Evolutionary conservation across 2,797 vertebrate species (phyloP), one percentile per base, ranked within the genome.

Genomic region (Borostomias antarcticus): DNA sequence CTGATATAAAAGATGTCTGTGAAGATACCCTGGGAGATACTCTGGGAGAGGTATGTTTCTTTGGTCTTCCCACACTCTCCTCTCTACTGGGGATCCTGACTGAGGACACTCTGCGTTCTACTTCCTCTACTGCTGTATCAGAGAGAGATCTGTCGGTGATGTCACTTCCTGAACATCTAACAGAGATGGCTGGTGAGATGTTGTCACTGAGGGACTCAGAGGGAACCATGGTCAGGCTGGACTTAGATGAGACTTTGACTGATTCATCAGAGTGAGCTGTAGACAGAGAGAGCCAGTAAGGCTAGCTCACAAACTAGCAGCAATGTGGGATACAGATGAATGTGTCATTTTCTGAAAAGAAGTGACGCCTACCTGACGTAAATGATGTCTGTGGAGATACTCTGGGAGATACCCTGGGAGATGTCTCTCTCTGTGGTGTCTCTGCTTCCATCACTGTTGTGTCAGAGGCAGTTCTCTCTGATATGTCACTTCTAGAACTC

Each of bases 371-470:
- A 23, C 45, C 32, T 37, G 45, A 59, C 21, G 11, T 25, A 29
- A 59, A 45, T 4, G 64, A 50, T 68, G 30, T 26, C 40, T 68
- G 43, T 23, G 47, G 56, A 25, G n/a, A n/a, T n/a, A n/a, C n/a
- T n/a, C n/a, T n/a, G n/a, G n/a, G n/a, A n/a, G 4, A 60, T 21
- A 29, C 26, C 25, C 21, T 26, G 33, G 29, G 52, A 52, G 57
- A 59, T 26, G 45, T 43, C 9, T 48, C 26, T 48, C 29, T 33
- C 19, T 17, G 21, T 29, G 0, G 23, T 23, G 53, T 58, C 25
- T 25, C 40, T 25, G 10, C 40, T 58, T 15, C 21, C 47, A 50
- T 21, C 23, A 23, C 47, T 50, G 47, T 21, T 19, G 47, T 25
- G 19, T 50, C 21, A 21, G 10, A 50, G 19, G 4, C 19, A 50